Base-by-base conservation (phyloP, 2,113 vertebrate genomes). In the Mesocricetus auratus region DNA sequence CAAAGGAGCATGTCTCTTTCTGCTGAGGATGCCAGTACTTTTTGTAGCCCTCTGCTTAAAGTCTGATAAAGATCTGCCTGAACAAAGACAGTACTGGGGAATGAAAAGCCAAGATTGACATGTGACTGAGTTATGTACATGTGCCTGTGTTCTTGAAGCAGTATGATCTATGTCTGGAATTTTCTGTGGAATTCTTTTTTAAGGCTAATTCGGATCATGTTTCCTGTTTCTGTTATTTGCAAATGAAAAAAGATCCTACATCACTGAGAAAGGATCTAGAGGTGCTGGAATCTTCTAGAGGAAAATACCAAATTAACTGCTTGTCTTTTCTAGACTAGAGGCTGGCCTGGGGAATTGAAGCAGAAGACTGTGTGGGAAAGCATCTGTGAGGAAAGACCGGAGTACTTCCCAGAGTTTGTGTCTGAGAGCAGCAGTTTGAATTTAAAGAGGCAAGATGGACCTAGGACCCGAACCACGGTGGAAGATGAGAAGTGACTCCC, bases 191-290 rank as follows among this genome's bases (percentile, higher is more conserved):
- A 58, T 79, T 74, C 0, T 60, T 33, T 88, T 75, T 12, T 69
- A 75, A 79, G 69, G 45, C 7, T 81, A 50, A 94, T 82, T 90
- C 75, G 86, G 31, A 68, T 74, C 31, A 82, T 10, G 39, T 64
- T 88, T 95, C 83, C 71, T 10, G 36, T 58, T 85, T 95, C 83
- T 93, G 31, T 89, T 95, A 78, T 92, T 94, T 90, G 69, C 50
- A 69, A 73, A 47, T 66, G 33, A 79, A 86, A 92, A 87, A 62
- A 90, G 64, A 16, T 75, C 47, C 69, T 85, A 53, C 36, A 17
- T 75, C 39, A 66, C 47, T n/a, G 13, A 78, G 58, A 94, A 81
- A 60, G 69, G 1, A 56, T 75, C 42, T 58, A 74, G 68, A 90
- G 56, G 87, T 58, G 15, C 47, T 64, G 87, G 36, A 69, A 10